phyloP scores from a whole-genome alignment of 92 coral and sea anemone genomes.

The Porites rus region DNA sequence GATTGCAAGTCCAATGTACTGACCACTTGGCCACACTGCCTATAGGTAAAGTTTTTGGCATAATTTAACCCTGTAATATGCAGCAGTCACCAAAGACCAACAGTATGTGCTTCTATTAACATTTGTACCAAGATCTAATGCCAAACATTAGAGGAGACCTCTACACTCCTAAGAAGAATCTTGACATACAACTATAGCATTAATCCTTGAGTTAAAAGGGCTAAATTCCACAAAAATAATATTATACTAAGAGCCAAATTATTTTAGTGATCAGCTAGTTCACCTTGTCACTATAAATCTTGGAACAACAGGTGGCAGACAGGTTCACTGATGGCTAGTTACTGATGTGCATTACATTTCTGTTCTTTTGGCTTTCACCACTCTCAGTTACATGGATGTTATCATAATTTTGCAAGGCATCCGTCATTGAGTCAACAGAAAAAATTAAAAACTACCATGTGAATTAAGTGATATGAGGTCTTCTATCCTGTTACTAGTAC shows the following conservation, averaged over 20 bases:
- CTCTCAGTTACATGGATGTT: too few species aligned
- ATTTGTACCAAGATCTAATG: neutral
- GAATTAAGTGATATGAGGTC: too few species aligned
- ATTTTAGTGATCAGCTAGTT: neutral
- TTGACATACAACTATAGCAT: neutral
- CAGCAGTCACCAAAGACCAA: neutral
- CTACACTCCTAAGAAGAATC: neutral
- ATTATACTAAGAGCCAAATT: neutral
- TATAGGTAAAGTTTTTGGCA: too few species aligned
- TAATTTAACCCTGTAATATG: neutral
- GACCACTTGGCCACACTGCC: too few species aligned
- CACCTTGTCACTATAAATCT: neutral
- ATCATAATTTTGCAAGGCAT: too few species aligned
- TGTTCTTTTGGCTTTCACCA: neutral
- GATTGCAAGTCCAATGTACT: too few species aligned
- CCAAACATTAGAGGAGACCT: neutral
- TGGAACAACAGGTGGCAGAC: neutral
- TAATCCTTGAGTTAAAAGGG: neutral
- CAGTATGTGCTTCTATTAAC: neutral
- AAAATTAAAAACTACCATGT: too few species aligned
- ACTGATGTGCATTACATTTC: neutral
- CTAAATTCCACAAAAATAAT: neutral
- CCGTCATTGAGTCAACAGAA: too few species aligned
- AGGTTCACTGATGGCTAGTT: neutral
- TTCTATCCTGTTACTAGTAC: too few species aligned